Evolutionary conservation across 35 echinoderm and acorn worm genomes (phyloP).

Genomic region (Amphiura filiformis): DNA sequence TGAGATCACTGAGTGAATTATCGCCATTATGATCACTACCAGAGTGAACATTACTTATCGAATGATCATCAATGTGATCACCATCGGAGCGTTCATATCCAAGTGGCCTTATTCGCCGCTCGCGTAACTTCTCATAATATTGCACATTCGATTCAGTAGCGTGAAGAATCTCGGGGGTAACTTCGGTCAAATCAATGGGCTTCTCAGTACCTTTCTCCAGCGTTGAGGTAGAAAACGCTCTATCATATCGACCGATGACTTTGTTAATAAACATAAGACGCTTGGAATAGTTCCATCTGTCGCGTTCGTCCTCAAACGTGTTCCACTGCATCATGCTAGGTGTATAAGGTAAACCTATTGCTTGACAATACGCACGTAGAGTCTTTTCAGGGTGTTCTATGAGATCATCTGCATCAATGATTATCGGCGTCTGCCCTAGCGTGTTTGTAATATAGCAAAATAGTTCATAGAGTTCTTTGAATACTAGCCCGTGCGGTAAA

Average conservation of each 20-base stretch:
- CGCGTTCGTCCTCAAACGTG: conserved; percentile 56
- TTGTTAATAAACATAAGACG: conserved; percentile 80
- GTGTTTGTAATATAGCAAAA: conserved; percentile 56
- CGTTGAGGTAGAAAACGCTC: conserved; percentile 53
- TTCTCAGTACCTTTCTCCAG: conserved; percentile 29
- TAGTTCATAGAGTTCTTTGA: conserved; percentile 66
- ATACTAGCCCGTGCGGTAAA: conserved; percentile 51
- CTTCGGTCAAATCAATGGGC: conserved; percentile 10
- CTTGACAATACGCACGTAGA: conserved; percentile 62
- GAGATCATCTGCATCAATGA: conserved; percentile 81
- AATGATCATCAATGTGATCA: too few species aligned
- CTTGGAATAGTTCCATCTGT: conserved; percentile 69
- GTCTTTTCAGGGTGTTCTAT: conserved; percentile 53
- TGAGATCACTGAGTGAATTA: too few species aligned
- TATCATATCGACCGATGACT: conserved; percentile 80
- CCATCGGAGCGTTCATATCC: too few species aligned
- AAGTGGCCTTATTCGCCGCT: neutral
- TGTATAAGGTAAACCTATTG: conserved; percentile 56
- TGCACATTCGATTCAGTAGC: conserved; percentile 12
- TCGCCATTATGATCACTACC: too few species aligned
- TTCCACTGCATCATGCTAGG: conserved; percentile 66
- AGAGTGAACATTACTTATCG: too few species aligned
- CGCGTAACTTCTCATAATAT: conserved; percentile 32
- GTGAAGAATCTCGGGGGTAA: conserved; percentile 19
- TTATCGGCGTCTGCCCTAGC: conserved; percentile 73